Evolutionary conservation across 2,888 invertebrate species (phyloP).

Genomic region (Mythimna pallens): DNA sequence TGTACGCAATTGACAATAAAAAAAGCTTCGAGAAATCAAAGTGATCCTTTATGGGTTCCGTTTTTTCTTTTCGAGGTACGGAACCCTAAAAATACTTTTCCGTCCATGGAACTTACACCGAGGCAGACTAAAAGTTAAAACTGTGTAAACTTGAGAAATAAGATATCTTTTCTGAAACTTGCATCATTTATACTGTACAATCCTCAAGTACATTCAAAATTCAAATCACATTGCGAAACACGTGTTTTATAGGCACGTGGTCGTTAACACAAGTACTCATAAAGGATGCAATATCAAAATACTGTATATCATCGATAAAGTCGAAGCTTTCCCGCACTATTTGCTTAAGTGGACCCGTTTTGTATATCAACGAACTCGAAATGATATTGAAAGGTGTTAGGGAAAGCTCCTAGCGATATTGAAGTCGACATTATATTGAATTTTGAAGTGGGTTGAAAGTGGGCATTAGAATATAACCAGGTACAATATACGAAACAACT

Average conservation of each 20-base stretch:
- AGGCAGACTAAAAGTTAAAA: too few relatives aligned
- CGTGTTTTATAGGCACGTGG: conserved; percentile 8
- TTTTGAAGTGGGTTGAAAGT: conserved; percentile 12
- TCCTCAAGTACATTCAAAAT: conserved; percentile 7
- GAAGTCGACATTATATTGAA: not conserved
- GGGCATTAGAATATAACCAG: not conserved
- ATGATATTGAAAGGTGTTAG: conserved; percentile 26
- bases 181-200: not conserved
- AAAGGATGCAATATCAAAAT: conserved; percentile 15
- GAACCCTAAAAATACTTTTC: too few relatives aligned
- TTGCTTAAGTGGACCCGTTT: conserved; percentile 22
- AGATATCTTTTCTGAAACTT: not conserved
- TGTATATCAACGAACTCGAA: not conserved
- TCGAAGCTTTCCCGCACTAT: conserved; percentile 23
- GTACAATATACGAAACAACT: too few relatives aligned
- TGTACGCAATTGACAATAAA: too few relatives aligned
- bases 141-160: too few relatives aligned
- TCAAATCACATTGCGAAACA: conserved; percentile 14
- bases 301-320: conserved; percentile 24
- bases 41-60: too few relatives aligned
- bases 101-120: too few relatives aligned
- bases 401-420: conserved; percentile 27
- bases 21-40: too few relatives aligned
- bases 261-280: conserved; percentile 6
- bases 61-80: too few relatives aligned